Evolutionary conservation across 2,888 invertebrate species (phyloP).

Genomic region (Camponotus fellah): DNA sequence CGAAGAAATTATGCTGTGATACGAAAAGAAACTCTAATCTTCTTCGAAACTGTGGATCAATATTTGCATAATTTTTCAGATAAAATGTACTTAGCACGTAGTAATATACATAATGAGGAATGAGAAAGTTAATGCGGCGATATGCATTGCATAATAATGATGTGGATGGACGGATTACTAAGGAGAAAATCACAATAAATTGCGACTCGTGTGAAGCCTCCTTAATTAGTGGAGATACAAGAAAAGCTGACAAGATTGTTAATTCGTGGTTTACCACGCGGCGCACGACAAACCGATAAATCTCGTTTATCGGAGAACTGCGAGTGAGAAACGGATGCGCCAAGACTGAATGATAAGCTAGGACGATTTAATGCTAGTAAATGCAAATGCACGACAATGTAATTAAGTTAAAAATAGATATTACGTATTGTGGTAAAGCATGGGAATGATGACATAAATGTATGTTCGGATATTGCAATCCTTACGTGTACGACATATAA

Average conservation of each 20-base stretch:
- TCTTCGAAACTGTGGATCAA: not conserved
- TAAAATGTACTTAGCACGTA: not conserved
- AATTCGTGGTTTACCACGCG: slow-evolving; percentile 35
- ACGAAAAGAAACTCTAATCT: not conserved
- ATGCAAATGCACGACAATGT: slow-evolving; percentile 63
- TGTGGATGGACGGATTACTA: not conserved
- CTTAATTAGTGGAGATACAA: slow-evolving; percentile 29
- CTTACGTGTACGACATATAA: not conserved
- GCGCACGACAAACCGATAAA: slow-evolving; percentile 48
- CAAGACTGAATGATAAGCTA: slow-evolving; percentile 56
- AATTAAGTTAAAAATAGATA: slow-evolving; percentile 42
- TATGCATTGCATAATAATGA: slow-evolving; percentile 14
- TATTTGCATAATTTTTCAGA: not conserved
- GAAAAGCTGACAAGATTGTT: slow-evolving; percentile 42
- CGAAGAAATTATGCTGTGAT: not conserved
- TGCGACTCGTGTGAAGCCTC: slow-evolving; percentile 15
- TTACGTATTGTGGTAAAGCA: slow-evolving; percentile 4
- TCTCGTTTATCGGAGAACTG: slow-evolving; percentile 52
- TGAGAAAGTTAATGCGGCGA: not conserved
- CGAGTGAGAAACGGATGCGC: slow-evolving; percentile 42
- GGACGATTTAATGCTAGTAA: slow-evolving; percentile 64
- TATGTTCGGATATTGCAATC: slow-evolving; percentile 3
- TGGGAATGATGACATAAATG: not conserved
- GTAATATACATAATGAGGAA: not conserved
- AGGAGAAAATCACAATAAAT: slow-evolving; percentile 34